phyloP scores from a whole-genome alignment of 2,797 vertebrate species.

The Zenarchopterus dispar region DNA sequence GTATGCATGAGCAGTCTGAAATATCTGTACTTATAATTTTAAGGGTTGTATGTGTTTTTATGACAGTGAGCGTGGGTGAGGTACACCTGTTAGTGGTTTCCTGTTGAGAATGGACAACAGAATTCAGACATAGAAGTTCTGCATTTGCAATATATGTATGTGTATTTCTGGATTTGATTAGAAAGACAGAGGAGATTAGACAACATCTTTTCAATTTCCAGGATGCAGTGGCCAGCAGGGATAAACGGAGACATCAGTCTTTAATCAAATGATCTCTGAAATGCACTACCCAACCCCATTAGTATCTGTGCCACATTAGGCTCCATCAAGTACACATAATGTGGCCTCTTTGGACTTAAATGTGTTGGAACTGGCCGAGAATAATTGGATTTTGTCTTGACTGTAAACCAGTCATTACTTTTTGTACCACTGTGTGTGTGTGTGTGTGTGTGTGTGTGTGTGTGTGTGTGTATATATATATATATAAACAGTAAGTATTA shows the following conservation, averaged over 20 bases:
- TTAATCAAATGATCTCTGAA: constrained; percentile 73
- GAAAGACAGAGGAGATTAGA: constrained; percentile 13
- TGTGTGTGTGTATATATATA: too few relatives aligned
- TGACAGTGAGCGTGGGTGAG: background rate
- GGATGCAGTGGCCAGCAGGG: constrained; percentile 7
- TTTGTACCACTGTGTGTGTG: constrained; percentile 5
- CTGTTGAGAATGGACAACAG: too few relatives aligned
- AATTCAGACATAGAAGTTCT: background rate
- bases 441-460: too few relatives aligned
- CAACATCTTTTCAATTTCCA: background rate
- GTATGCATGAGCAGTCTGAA: background rate
- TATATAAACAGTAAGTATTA: constrained; percentile 38
- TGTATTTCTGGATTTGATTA: background rate
- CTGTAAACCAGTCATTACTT: constrained; percentile 24
- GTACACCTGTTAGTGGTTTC: background rate
- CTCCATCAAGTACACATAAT: constrained; percentile 28
- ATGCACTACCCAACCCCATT: constrained; percentile 51
- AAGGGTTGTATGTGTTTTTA: constrained; percentile 8
- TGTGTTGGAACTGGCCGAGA: constrained; percentile 37
- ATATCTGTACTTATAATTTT: constrained; percentile 5
- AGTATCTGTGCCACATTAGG: constrained; percentile 46
- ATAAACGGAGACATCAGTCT: constrained; percentile 59
- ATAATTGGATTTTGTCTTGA: constrained; percentile 40
- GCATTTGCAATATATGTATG: background rate
- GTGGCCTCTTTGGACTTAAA: constrained; percentile 33